phyloP scores from a whole-genome alignment of 2,113 vertebrate species.

The human region GRCh38 chrX:4644501-4645000 shows the following conservation, averaged over 20 bases:
- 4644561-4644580: neutral
- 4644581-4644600: neutral
- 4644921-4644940: neutral
- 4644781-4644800: neutral
- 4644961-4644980: no score
- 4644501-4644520: neutral
- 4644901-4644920: no score
- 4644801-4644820: no score
- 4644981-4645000: neutral
- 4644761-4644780: neutral
- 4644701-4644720: neutral
- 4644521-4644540: neutral
- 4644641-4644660: neutral
- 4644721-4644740: no score
- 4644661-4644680: neutral
- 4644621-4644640: neutral
- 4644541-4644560: neutral
- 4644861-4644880: no score
- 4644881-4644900: no score
- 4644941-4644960: neutral
- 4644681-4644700: neutral
- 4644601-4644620: neutral
- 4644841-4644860: no score
- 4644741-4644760: fast-evolving
- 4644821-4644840: neutral